A percentile compares a stretch with the other conserved stretches of the same genome.
These are phyloP conservation scores for Xestia rhomboidea DNA, from an alignment of 2,888 invertebrate genomes.

Conservation along the genomic window DNA sequence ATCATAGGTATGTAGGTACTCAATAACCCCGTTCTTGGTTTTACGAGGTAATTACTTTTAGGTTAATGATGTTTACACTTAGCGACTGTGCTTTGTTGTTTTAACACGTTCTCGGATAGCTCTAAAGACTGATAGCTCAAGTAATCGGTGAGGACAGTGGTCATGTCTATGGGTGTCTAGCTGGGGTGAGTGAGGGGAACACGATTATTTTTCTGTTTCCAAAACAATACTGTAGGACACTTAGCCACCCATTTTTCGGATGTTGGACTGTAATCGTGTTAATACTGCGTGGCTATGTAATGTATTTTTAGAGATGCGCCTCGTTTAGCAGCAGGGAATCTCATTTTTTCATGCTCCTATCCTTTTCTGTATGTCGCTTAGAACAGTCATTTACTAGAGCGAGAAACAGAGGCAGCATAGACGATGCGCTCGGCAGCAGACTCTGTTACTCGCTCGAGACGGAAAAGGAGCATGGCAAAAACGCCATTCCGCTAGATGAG, in stretches of 20 bases:
- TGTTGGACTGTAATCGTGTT: not conserved
- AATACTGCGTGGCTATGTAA: not conserved
- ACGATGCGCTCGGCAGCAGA: no score
- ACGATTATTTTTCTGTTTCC: not conserved
- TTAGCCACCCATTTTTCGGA: no score
- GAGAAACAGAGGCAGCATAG: no score
- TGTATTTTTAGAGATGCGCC: not conserved
- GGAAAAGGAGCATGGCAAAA: no score
- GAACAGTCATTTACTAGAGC: no score
- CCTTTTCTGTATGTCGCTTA: not conserved
- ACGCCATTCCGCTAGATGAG: not conserved
- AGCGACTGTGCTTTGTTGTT: conserved; percentile 2
- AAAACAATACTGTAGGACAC: not conserved
- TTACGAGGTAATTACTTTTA: conserved; percentile 42
- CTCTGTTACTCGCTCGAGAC: no score
- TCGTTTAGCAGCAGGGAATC: not conserved
- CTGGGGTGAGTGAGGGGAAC: not conserved
- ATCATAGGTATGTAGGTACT: conserved; percentile 14
- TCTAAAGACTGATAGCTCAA: no score
- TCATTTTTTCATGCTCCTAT: not conserved
- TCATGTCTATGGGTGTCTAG: not conserved
- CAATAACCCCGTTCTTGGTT: conserved; percentile 29
- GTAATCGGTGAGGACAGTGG: not conserved
- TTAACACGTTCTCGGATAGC: not conserved
- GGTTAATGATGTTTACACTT: conserved; percentile 40